Base-by-base conservation (phyloP, 2,797 vertebrate genomes). In the Eospalax fontanierii region DNA sequence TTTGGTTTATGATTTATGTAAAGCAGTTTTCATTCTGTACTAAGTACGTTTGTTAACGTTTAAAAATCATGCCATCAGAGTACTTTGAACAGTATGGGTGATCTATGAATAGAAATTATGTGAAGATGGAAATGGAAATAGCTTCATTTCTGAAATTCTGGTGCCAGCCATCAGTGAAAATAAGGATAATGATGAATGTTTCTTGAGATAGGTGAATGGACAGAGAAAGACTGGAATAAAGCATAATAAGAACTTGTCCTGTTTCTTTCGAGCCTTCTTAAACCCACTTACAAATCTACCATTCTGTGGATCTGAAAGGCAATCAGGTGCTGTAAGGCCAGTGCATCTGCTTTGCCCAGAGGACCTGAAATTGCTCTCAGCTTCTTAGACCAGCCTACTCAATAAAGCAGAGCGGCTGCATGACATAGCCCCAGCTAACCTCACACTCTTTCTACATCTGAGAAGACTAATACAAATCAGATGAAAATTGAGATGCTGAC, bases 401-500 rank as follows among this genome's bases (percentile, higher is more conserved):
- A 89, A 33, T 87, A 88, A 93, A 93, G 50, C 59, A 82, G 40
- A 87, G 33, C 61, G 94, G 61, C 35, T 63, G 21, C 6, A 2
- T 70, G 70, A 90, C 61, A 38, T 0, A 54, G n/a, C n/a, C 88
- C 76, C 61, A 46, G 91, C 38, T 89, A 93, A 91, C 65, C 76
- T 95, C 70, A 28, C 43, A 65, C 1, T 46, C 80, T 70, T 81
- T 84, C 66, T 57, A 38, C n/a, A 66, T 82, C 90, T 81, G 24
- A 89, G 91, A 93, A 71, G 86, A 93, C 71, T 87, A 92, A 94
- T 92, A 92, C 79, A 95, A 94, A 96, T 93, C 63, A 81, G 93
- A 94, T 89, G 91, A 94, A 96, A 97, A 95, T 89, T 87, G 95
- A 88, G 59, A 92, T 54, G 61, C 82, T 89, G 95, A 95, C 84